These are phyloP conservation scores for Eufriesea mexicana DNA, from an alignment of 1,140 invertebrate species.

Conservation along the genomic window DNA sequence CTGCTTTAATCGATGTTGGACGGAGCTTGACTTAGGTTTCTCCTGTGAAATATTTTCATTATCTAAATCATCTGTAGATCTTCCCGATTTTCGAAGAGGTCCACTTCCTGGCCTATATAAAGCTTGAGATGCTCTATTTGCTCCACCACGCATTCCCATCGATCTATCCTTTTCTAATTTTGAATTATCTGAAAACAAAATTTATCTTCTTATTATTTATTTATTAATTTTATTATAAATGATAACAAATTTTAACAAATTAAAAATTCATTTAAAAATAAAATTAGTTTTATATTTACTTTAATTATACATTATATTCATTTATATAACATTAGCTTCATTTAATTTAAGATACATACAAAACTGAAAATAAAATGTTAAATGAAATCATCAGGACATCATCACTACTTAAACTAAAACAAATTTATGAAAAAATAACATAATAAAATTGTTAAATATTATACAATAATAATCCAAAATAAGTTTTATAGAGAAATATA, in stretches of 20 bases:
- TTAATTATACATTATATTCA: constrained; percentile 26
- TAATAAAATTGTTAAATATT: neutral
- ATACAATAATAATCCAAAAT: neutral
- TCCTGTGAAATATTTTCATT: constrained; percentile 77
- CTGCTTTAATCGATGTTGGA: constrained; percentile 76
- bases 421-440: neutral
- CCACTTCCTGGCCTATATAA: constrained; percentile 86
- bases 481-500: neutral
- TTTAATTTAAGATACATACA: neutral
- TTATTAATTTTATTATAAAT: neutral
- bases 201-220: neutral
- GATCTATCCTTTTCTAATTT: constrained; percentile 71
- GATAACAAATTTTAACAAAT: neutral
- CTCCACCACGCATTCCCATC: constrained; percentile 74
- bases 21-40: constrained; percentile 71
- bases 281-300: neutral
- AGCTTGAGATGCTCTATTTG: constrained; percentile 80
- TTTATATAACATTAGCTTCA: constrained; percentile 5
- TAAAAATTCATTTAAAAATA: neutral
- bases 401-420: neutral
- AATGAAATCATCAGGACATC: neutral
- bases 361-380: neutral
- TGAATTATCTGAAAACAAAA: constrained; percentile 48
- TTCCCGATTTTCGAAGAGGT: constrained; percentile 83
- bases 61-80: constrained; percentile 79